Evolutionary conservation across 30 jellyfish, hydroid and myxozoan genomes (phyloP), one percentile per base, ranked within the genome.

Genomic region (Aurelia sp.): DNA sequence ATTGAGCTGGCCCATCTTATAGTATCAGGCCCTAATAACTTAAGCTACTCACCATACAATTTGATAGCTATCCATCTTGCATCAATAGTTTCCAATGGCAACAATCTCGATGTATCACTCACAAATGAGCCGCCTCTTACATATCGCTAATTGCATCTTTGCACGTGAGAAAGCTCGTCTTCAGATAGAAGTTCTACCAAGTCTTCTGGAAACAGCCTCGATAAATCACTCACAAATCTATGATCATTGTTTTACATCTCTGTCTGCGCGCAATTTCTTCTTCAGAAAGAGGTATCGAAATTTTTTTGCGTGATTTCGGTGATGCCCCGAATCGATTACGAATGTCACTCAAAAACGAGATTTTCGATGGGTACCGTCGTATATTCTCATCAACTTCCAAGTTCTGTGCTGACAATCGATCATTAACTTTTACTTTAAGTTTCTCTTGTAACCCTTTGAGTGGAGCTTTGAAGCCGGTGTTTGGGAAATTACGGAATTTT

Each of bases 241-340:
- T 52, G 0, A 95, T 95, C 58, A 50, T 52, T 22, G 99, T 95
- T 85, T 80, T 89, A 71, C 99, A 95, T 17, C 63, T 64, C 53
- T 59, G 66, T 67, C 99, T 75, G 65, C 82, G 71, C 65, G 79
- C 96, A 18, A 74, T 52, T 53, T 95, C 96, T 67, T 84, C 97
- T 24, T 72, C 97, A 5, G 91, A 60, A 24, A 89, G 33, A 52
- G 59, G 76, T 11, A 44, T 41, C 2, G 77, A 11, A 7, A 62
- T 47, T 19, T 70, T 88, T 47, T 69, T 65, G 12, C 77, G 53
- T 22, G 68, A 18, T n/a, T 66, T 78, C 19, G 96, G 96, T 5
- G 96, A 88, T 19, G 55, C 22, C 20, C 86, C 76, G 24, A 78
- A 78, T 13, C 80, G 76, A 55, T 73, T 84, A 16, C 93, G 88